A percentile compares a stretch with the other conserved stretches of the same genome.
phyloP scores from a whole-genome alignment of 2,797 vertebrate genomes.

The Dallia pectoralis region DNA sequence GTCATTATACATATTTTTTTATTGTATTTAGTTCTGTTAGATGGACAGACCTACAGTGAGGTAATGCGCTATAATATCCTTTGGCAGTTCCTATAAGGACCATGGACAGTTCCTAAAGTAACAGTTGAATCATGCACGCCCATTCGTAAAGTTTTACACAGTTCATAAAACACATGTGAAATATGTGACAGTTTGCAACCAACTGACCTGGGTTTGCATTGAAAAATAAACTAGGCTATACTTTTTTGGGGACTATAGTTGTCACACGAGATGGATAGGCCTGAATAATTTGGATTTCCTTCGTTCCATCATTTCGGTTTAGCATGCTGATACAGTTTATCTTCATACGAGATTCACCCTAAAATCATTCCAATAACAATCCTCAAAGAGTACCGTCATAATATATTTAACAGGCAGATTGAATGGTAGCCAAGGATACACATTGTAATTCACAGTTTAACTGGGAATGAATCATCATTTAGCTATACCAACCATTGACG shows the following conservation, averaged over 20 bases:
- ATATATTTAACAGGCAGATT: neutral
- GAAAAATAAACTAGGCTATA: neutral
- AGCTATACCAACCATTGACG: constrained; percentile 79
- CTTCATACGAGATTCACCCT: neutral
- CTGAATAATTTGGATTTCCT: neutral
- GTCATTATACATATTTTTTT: neutral
- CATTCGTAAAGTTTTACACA: neutral
- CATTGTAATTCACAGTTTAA: constrained; percentile 59
- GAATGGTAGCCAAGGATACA: neutral
- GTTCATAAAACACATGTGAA: no score
- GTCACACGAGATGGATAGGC: neutral
- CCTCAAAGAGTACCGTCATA: neutral
- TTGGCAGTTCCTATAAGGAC: no score
- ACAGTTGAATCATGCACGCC: neutral
- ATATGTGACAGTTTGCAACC: neutral
- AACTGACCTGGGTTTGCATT: neutral
- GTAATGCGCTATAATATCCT: neutral
- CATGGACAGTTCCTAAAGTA: constrained; percentile 40
- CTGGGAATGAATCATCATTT: constrained; percentile 64
- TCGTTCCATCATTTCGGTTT: neutral
- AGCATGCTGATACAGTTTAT: neutral
- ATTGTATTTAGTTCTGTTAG: neutral
- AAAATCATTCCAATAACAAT: neutral
- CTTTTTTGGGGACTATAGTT: neutral
- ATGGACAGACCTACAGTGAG: neutral